Conservation (phyloP, 2,888 invertebrate species). For the Orchestes rusci region DNA sequence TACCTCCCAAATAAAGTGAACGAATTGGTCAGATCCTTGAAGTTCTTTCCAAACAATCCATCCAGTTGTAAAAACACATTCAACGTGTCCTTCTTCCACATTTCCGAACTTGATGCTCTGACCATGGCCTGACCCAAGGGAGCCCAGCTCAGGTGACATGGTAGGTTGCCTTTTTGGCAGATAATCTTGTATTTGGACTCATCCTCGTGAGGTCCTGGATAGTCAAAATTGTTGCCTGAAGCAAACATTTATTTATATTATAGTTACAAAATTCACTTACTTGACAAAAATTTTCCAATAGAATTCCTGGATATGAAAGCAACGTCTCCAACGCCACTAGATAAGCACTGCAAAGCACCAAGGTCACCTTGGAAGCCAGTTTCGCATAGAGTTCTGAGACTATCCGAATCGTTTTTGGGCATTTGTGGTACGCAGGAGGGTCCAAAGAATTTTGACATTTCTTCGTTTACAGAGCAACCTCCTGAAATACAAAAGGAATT, state of each 20-base stretch:
- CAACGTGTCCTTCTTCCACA: slow-evolving; percentile 60
- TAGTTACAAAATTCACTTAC: slow-evolving; percentile 40
- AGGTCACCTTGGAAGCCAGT: slow-evolving; percentile 49
- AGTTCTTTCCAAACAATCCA: slow-evolving; percentile 59
- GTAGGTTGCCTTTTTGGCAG: slow-evolving; percentile 47
- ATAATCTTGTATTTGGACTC: slow-evolving; percentile 48
- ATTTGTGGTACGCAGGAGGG: slow-evolving; percentile 55
- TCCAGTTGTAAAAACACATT: slow-evolving; percentile 65
- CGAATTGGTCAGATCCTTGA: slow-evolving; percentile 50
- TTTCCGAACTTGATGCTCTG: slow-evolving; percentile 48
- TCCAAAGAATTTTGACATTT: slow-evolving; percentile 54
- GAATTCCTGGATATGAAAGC: slow-evolving; percentile 56
- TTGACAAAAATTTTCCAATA: slow-evolving; percentile 42
- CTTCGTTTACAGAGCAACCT: slow-evolving; percentile 40
- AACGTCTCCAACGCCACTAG: slow-evolving; percentile 64
- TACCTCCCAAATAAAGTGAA: slow-evolving; percentile 64
- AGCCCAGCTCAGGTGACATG: slow-evolving; percentile 62
- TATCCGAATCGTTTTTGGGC: slow-evolving; percentile 31
- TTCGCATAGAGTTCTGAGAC: slow-evolving; percentile 30
- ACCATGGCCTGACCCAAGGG: slow-evolving; percentile 62
- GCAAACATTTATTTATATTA: slow-evolving; percentile 10
- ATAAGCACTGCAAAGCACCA: slow-evolving; percentile 59
- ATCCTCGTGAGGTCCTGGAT: slow-evolving; percentile 30
- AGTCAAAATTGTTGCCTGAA: slow-evolving; percentile 45
- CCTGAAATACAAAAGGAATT: slow-evolving; percentile 18